A percentile compares a stretch with the other conserved stretches of the same genome.
Conservation (phyloP, 1,140 invertebrate species). For the Pantala flavescens region DNA sequence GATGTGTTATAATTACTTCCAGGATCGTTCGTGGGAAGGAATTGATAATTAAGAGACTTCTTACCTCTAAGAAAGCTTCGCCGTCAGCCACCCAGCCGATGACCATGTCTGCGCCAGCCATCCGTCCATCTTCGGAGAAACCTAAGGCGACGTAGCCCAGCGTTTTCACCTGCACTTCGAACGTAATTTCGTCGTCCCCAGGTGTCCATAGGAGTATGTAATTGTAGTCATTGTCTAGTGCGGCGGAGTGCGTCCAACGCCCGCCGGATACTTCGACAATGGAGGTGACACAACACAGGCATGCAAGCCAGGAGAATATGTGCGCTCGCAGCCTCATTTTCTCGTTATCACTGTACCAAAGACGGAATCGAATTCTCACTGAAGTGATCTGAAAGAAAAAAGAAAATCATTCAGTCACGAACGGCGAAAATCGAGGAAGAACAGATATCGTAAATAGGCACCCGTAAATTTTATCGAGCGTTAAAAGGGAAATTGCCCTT, state of each 20-base stretch:
- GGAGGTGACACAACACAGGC: not conserved
- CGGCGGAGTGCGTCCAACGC: slow-evolving; percentile 36
- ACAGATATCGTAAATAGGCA: too few species aligned
- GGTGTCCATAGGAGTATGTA: slow-evolving; percentile 42
- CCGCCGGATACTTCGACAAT: not conserved
- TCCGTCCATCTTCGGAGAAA: slow-evolving; percentile 60
- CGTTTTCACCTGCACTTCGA: slow-evolving; percentile 67
- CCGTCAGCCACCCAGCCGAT: slow-evolving; percentile 59
- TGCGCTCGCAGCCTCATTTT: not conserved
- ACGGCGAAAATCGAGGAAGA: too few species aligned
- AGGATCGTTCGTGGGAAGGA: too few species aligned
- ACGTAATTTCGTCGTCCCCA: slow-evolving; percentile 52
- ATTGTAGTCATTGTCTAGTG: slow-evolving; percentile 35
- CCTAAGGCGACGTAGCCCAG: slow-evolving; percentile 71
- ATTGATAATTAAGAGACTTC: not conserved
- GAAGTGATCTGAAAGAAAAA: too few species aligned
- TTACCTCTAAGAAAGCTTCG: slow-evolving; percentile 16
- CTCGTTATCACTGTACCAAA: not conserved
- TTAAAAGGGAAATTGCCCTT: too few species aligned
- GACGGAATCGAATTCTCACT: too few species aligned
- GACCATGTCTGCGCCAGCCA: slow-evolving; percentile 57
- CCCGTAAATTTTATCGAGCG: too few species aligned
- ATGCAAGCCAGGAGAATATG: not conserved
- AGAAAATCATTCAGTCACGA: too few species aligned
- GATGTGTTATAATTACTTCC: too few species aligned